Evolutionary conservation across 2,888 invertebrate species (phyloP).

Genomic region (Epsilonema sp.): DNA sequence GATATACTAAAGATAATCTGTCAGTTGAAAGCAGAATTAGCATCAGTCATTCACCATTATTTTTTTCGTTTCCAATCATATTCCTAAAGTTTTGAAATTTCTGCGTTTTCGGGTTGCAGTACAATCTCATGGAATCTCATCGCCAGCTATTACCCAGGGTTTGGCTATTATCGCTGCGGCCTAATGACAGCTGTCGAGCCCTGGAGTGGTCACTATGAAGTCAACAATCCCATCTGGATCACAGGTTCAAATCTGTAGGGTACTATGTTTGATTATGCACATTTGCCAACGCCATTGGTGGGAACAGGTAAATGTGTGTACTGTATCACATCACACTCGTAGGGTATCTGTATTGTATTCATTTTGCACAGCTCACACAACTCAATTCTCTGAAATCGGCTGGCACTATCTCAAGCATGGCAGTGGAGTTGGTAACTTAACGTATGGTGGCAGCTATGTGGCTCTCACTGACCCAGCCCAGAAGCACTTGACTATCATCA

Average conservation of each 20-base stretch:
- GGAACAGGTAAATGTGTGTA: too few species aligned
- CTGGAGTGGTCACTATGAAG: slow-evolving; percentile 30
- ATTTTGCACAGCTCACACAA: slow-evolving; percentile 29
- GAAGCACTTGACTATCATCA: slow-evolving; percentile 29
- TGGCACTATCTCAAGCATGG: slow-evolving; percentile 29
- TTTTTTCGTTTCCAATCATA: too few species aligned
- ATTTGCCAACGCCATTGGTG: too few species aligned
- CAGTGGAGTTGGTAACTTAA: slow-evolving; percentile 25
- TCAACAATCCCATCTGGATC: slow-evolving; percentile 30
- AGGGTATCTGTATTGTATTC: background rate
- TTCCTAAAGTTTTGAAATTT: too few species aligned
- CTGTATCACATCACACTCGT: too few species aligned
- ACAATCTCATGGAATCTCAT: slow-evolving; percentile 33
- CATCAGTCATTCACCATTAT: too few species aligned
- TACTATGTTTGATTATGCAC: too few species aligned
- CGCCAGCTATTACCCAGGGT: slow-evolving; percentile 27
- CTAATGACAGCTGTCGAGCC: slow-evolving; percentile 32
- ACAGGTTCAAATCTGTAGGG: too few species aligned
- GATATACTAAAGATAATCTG: too few species aligned
- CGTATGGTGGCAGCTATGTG: slow-evolving; percentile 30
- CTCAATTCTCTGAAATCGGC: slow-evolving; percentile 28
- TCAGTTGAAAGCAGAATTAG: too few species aligned
- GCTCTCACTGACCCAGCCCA: slow-evolving; percentile 24
- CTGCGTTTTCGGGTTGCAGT: too few species aligned
- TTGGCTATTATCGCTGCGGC: slow-evolving; percentile 27